A percentile compares a stretch with the other conserved stretches of the same genome.
Conservation (phyloP, 2,797 vertebrate genomes). For the Ptychobarbus kaznakovi region DNA sequence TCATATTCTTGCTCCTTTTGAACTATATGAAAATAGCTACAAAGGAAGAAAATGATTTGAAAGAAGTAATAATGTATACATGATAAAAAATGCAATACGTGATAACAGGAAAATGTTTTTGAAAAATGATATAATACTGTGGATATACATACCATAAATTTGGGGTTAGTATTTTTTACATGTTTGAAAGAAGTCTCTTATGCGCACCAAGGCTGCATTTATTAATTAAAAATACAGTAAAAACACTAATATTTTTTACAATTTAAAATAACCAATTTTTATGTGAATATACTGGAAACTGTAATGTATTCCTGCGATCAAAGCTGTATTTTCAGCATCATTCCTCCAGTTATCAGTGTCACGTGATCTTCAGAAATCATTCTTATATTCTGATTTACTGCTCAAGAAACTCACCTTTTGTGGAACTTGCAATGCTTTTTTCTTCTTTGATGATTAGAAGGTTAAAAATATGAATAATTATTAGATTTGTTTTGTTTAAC, state of each 20-base stretch:
- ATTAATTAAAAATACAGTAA: not conserved
- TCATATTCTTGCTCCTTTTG: not conserved
- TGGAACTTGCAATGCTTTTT: not conserved
- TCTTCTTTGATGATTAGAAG: not conserved
- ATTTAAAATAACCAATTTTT: not conserved
- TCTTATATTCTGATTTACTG: not conserved
- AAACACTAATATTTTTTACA: not conserved
- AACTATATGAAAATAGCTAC: not conserved
- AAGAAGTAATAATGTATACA: not conserved
- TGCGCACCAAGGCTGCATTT: not conserved
- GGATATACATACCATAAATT: no score
- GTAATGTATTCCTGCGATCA: not conserved
- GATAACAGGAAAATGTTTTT: not conserved
- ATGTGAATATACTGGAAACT: not conserved
- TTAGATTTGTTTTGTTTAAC: not conserved
- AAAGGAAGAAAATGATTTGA: not conserved
- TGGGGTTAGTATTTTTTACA: not conserved
- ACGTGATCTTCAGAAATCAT: not conserved
- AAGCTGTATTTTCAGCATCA: not conserved
- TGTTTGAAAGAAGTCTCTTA: not conserved
- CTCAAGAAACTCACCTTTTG: not conserved
- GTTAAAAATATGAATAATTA: not conserved
- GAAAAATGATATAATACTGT: not conserved
- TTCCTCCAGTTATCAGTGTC: not conserved
- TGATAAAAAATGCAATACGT: not conserved